A percentile compares a stretch with the other conserved stretches of the same genome.
phyloP scores from a whole-genome alignment of 2,797 vertebrate genomes.

The Phaenicophaeus curvirostris region DNA sequence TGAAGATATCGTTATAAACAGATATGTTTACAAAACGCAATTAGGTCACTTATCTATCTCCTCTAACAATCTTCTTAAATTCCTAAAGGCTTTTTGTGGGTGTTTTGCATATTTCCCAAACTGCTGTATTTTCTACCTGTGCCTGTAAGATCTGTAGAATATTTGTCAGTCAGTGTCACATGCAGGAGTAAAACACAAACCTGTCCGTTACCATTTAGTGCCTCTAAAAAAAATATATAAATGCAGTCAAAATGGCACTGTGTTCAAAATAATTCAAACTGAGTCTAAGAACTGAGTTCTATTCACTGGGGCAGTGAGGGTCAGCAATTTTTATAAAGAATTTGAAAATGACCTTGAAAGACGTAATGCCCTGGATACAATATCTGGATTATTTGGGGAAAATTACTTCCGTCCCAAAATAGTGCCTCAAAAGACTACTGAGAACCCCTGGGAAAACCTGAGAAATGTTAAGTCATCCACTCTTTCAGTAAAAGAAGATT shows the following conservation, averaged over 20 bases:
- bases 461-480: background rate
- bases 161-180: background rate
- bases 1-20: background rate
- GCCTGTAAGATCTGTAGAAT: background rate
- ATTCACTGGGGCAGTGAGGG: background rate
- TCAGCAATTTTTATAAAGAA: background rate
- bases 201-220: too few species aligned
- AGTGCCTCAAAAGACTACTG: background rate
- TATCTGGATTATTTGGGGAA: background rate
- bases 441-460: background rate
- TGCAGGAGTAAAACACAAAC: background rate
- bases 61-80: background rate
- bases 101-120: rapidly evolving
- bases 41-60: background rate
- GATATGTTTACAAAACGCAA: background rate
- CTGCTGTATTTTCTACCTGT: background rate
- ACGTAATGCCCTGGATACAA: background rate
- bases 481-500: background rate
- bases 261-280: background rate
- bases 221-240: background rate
- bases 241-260: background rate
- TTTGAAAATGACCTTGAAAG: background rate
- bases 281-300: background rate
- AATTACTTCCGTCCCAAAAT: background rate
- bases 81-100: rapidly evolving